Evolutionary conservation across 2,888 invertebrate species (phyloP).

Genomic region (Anarsia innoxiella): DNA sequence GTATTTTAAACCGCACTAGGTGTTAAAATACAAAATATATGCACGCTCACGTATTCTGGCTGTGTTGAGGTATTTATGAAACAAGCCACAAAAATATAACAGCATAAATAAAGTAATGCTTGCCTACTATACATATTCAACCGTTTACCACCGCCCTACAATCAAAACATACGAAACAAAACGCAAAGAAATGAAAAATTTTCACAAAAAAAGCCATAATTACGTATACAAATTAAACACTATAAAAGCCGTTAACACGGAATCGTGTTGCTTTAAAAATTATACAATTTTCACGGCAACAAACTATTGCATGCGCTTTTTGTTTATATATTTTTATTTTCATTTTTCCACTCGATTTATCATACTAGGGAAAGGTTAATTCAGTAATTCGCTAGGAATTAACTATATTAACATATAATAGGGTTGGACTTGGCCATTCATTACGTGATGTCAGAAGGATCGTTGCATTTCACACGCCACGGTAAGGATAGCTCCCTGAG

Average conservation of each 20-base stretch:
- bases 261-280: conserved; percentile 1
- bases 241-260: conserved; percentile 7
- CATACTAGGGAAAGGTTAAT: conserved; percentile 15
- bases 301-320: conserved; percentile 31
- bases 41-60: too few species aligned
- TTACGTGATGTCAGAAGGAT: conserved; percentile 2
- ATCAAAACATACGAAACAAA: neutral
- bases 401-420: neutral
- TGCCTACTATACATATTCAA: neutral
- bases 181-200: conserved; percentile 1
- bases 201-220: conserved; percentile 9
- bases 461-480: conserved; percentile 5
- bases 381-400: conserved; percentile 30
- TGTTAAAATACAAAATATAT: too few species aligned
- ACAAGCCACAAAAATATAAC: neutral
- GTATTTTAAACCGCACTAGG: too few species aligned
- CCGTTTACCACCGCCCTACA: neutral
- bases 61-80: too few species aligned
- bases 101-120: neutral
- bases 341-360: conserved; percentile 30
- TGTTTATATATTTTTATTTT: too few species aligned
- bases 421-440: neutral
- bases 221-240: conserved; percentile 10
- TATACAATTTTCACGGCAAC: conserved; percentile 16
- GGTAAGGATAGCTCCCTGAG: too few species aligned